A percentile compares a stretch with the other conserved stretches of the same genome.
phyloP scores from a whole-genome alignment of 2,888 invertebrate genomes.

The Pherbina coryleti region DNA sequence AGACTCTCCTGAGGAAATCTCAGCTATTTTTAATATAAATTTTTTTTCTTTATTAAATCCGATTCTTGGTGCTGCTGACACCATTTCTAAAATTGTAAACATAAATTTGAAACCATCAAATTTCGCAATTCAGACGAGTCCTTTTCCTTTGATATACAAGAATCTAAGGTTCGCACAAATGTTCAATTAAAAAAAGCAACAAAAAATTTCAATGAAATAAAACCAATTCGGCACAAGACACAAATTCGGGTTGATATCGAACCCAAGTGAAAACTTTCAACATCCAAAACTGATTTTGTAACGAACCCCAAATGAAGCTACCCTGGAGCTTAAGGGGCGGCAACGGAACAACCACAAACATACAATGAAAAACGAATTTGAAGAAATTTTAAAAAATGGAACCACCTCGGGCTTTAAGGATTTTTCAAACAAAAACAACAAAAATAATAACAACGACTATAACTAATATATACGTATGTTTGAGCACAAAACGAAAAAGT shows the following conservation, averaged over 20 bases:
- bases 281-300: neutral
- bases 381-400: conserved; percentile 14
- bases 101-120: too few relatives aligned
- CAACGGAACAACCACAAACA: neutral
- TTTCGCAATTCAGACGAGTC: too few relatives aligned
- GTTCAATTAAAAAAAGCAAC: too few relatives aligned
- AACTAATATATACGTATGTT: neutral
- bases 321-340: neutral
- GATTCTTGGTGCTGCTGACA: too few relatives aligned
- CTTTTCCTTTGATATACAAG: too few relatives aligned
- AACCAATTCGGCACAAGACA: neutral
- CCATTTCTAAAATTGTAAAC: too few relatives aligned
- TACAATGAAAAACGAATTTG: neutral
- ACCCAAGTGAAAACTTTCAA: neutral
- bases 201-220: conserved; percentile 11
- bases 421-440: neutral
- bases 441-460: neutral
- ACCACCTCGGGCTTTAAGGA: conserved; percentile 16
- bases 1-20: too few relatives aligned
- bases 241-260: neutral
- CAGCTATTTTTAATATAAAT: too few relatives aligned
- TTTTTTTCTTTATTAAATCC: too few relatives aligned
- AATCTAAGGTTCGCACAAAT: too few relatives aligned
- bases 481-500: conserved; percentile 13
- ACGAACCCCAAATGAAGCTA: neutral